phyloP scores from a whole-genome alignment of 2,797 vertebrate genomes.

The Pampus argenteus region DNA sequence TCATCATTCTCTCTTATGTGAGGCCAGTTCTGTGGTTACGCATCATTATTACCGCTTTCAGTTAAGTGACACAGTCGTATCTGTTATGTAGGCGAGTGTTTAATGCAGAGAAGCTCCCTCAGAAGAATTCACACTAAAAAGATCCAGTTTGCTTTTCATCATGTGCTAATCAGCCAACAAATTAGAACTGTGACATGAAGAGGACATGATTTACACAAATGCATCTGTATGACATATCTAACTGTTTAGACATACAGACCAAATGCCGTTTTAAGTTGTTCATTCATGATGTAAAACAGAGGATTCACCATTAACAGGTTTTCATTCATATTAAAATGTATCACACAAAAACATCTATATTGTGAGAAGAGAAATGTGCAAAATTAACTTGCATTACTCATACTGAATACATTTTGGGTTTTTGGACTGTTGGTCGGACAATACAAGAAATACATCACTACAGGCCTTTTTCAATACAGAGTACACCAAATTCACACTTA shows the following conservation, averaged over 20 bases:
- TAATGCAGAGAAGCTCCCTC: slow-evolving; percentile 10
- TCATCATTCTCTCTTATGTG: slow-evolving; percentile 24
- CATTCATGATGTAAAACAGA: not conserved
- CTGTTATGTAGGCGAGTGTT: slow-evolving; percentile 53
- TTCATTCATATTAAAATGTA: slow-evolving; percentile 38
- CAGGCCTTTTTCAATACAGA: too few species aligned
- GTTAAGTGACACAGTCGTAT: slow-evolving; percentile 42
- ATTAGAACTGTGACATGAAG: slow-evolving; percentile 9
- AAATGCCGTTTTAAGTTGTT: not conserved
- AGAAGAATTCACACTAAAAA: not conserved
- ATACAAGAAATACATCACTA: not conserved
- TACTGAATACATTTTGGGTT: too few species aligned
- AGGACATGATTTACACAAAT: not conserved
- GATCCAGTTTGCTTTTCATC: slow-evolving; percentile 12
- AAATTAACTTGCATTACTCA: too few species aligned
- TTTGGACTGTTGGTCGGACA: not conserved
- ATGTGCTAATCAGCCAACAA: not conserved
- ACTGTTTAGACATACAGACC: not conserved
- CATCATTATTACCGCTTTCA: slow-evolving; percentile 56
- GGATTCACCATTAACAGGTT: too few species aligned
- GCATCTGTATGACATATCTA: not conserved
- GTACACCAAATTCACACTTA: too few species aligned
- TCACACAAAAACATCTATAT: slow-evolving; percentile 13
- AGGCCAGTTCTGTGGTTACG: slow-evolving; percentile 36
- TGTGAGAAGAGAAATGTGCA: not conserved